Percentiles rank a stretch among this genome's conserved stretches.
Evolutionary conservation across 2,113 vertebrate species (phyloP).

Genomic region (Porphyrio hochstetteri): DNA sequence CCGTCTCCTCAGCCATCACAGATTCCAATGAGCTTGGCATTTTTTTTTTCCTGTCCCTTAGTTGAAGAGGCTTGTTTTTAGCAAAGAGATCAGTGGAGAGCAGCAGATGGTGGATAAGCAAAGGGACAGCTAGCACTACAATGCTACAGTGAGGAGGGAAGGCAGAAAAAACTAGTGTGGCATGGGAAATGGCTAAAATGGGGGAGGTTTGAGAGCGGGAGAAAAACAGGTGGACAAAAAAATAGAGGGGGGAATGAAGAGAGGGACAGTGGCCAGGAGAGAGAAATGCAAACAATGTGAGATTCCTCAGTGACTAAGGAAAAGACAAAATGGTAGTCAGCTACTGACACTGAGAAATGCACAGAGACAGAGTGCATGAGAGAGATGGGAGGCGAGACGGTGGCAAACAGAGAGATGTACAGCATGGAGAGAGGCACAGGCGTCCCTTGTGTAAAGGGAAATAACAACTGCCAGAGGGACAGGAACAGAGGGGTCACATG

Average conservation of each 20-base stretch:
- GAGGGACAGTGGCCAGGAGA: not conserved
- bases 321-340: not conserved
- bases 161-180: not conserved
- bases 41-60: constrained; percentile 29
- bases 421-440: not conserved
- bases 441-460: constrained; percentile 22
- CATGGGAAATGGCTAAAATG: not conserved
- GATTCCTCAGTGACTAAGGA: not conserved
- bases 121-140: constrained; percentile 8
- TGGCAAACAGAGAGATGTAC: not conserved
- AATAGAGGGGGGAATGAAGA: not conserved
- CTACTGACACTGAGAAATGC: not conserved
- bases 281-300: not conserved
- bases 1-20: constrained; percentile 31
- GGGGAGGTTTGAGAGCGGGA: not conserved
- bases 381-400: not conserved
- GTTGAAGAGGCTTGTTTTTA: constrained; percentile 54
- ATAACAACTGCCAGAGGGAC: constrained; percentile 29
- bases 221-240: not conserved
- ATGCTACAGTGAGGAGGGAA: not conserved
- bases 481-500: constrained; percentile 34
- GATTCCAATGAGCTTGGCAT: constrained; percentile 45
- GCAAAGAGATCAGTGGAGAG: constrained; percentile 27
- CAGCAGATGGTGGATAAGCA: constrained; percentile 47
- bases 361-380: not conserved